These are phyloP conservation scores for Argopecten irradians DNA, from an alignment of 1,140 invertebrate species.

Conservation along the genomic window DNA sequence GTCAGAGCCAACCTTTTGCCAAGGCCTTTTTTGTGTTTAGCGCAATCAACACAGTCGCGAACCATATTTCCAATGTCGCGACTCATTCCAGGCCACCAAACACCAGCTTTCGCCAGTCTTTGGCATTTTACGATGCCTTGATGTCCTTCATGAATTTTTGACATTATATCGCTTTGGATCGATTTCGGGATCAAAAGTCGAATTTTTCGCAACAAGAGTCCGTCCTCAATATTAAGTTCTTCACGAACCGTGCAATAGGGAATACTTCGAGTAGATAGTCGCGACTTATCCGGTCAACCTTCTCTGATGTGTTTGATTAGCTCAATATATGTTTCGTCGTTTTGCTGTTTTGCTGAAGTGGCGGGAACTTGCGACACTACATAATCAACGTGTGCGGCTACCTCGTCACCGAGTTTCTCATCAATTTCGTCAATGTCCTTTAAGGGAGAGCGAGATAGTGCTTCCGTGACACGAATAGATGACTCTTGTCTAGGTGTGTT, in stretches of 20 bases:
- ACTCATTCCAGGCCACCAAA: constrained; percentile 54
- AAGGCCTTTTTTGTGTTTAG: constrained; percentile 34
- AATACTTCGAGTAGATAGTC: background rate
- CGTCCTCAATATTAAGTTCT: background rate
- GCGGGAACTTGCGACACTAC: background rate
- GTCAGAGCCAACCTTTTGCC: constrained; percentile 46
- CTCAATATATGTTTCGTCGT: background rate
- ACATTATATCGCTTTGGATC: background rate
- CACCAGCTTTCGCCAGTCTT: constrained; percentile 2
- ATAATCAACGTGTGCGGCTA: background rate
- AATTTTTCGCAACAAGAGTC: background rate
- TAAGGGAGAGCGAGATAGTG: background rate
- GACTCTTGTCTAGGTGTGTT: background rate
- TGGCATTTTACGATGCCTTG: constrained; percentile 46
- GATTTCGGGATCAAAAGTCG: background rate
- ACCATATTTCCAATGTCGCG: constrained; percentile 31
- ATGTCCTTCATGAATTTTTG: constrained; percentile 47
- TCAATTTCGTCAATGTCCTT: background rate
- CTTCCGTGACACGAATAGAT: background rate
- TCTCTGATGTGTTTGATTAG: background rate
- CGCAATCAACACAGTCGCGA: constrained; percentile 32
- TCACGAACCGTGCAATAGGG: background rate
- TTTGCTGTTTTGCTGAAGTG: background rate
- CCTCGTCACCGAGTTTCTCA: background rate
- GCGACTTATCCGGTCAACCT: constrained; percentile 33